phyloP scores from a whole-genome alignment of 2,113 vertebrate genomes.

The Rana temporaria region DNA sequence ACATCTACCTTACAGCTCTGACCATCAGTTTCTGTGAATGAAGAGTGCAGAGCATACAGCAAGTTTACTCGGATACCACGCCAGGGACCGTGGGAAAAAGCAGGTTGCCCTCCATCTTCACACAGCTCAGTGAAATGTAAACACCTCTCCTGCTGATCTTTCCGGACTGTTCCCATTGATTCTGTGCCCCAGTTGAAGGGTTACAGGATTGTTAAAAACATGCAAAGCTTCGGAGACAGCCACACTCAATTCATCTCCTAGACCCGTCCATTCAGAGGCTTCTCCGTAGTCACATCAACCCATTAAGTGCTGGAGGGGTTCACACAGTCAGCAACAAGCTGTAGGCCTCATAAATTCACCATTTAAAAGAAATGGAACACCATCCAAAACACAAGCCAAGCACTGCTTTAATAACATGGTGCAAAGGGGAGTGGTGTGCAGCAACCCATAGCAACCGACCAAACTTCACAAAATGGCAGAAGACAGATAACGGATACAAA shows the following conservation, averaged over 20 bases:
- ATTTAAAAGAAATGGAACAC: slow-evolving; percentile 10
- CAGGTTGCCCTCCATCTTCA: slow-evolving; percentile 39
- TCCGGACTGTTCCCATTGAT: slow-evolving; percentile 49
- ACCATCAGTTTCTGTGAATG: slow-evolving; percentile 10
- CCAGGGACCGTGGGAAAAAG: slow-evolving; percentile 50
- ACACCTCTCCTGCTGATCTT: slow-evolving; percentile 53
- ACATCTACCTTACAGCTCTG: neutral
- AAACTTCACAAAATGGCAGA: no score
- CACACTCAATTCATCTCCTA: slow-evolving; percentile 37
- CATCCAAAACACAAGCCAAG: no score
- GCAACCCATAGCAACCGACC: no score
- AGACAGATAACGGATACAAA: no score
- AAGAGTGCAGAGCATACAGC: neutral
- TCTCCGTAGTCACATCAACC: slow-evolving; percentile 32
- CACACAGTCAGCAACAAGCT: neutral
- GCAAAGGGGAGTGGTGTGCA: no score
- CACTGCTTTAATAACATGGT: no score
- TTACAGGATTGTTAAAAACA: slow-evolving; percentile 45
- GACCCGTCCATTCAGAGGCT: slow-evolving; percentile 34
- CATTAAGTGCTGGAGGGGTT: neutral
- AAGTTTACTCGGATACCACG: neutral
- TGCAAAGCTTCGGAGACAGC: slow-evolving; percentile 25
- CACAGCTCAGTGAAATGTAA: slow-evolving; percentile 53
- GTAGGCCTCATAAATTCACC: neutral
- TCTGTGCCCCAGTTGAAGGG: slow-evolving; percentile 40